These are phyloP conservation scores for Choristoneura rosaceana DNA, from an alignment of 2,888 invertebrate genomes.

Conservation along the genomic window DNA sequence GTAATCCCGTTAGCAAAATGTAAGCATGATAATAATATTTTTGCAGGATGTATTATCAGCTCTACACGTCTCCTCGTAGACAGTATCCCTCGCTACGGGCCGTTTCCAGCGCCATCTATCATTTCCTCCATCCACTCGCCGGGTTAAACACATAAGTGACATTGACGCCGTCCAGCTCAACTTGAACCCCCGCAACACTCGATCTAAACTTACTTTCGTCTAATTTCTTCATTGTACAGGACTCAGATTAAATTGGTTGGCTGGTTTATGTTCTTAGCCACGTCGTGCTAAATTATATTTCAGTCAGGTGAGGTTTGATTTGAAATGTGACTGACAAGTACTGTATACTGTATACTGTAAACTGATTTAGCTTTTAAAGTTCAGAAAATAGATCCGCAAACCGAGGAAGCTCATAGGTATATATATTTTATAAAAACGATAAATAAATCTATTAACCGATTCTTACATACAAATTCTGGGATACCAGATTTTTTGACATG, in stretches of 20 bases:
- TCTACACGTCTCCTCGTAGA: slow-evolving; percentile 58
- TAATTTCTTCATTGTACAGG: slow-evolving; percentile 48
- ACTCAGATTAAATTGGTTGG: slow-evolving; percentile 63
- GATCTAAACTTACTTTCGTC: slow-evolving; percentile 29
- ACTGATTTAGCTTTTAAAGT: slow-evolving; percentile 26
- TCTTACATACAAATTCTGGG: too few species aligned
- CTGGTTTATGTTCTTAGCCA: slow-evolving; percentile 61
- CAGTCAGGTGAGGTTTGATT: slow-evolving; percentile 76
- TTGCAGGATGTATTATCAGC: slow-evolving; percentile 52
- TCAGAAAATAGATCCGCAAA: neutral
- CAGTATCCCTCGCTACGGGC: slow-evolving; percentile 63
- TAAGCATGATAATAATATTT: neutral
- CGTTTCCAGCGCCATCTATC: slow-evolving; percentile 78
- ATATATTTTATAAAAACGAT: too few species aligned
- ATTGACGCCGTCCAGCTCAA: slow-evolving; percentile 75
- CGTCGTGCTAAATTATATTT: slow-evolving; percentile 70
- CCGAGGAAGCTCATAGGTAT: too few species aligned
- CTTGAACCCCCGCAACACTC: slow-evolving; percentile 57
- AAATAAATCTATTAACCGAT: too few species aligned
- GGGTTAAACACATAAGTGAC: slow-evolving; percentile 85
- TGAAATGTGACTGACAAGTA: slow-evolving; percentile 68
- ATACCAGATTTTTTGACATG: neutral
- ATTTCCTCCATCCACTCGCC: slow-evolving; percentile 84
- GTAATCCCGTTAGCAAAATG: neutral
- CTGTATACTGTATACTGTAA: too few species aligned